Conservation (phyloP, 1,140 invertebrate species). For the Diabrotica undecimpunctata region DNA sequence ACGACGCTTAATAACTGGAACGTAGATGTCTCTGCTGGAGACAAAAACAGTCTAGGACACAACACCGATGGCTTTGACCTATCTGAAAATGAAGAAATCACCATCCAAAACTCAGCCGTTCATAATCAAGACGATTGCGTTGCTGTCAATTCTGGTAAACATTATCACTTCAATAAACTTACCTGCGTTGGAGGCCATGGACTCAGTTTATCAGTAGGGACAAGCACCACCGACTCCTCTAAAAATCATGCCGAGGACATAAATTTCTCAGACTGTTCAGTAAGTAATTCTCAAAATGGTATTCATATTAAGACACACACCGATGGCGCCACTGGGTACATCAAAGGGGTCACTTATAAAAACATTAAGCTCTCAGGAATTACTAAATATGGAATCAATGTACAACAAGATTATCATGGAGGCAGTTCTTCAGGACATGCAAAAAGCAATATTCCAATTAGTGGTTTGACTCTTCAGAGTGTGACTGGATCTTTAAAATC, state of each 20-base stretch:
- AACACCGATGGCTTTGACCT: conserved; percentile 29
- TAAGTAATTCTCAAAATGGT: conserved; percentile 23
- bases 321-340: conserved; percentile 19
- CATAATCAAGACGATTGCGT: conserved; percentile 29
- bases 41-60: conserved; percentile 11
- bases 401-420: conserved; percentile 25
- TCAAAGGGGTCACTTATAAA: conserved; percentile 21
- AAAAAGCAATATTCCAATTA: conserved; percentile 23
- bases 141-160: conserved; percentile 21
- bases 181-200: conserved; percentile 26
- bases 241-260: conserved; percentile 18
- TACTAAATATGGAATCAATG: conserved; percentile 21
- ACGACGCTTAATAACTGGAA: conserved; percentile 8
- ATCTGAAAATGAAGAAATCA: conserved; percentile 12
- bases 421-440: conserved; percentile 14
- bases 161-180: conserved; percentile 19
- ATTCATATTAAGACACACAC: conserved; percentile 28
- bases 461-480: conserved; percentile 15
- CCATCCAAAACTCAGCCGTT: conserved; percentile 17
- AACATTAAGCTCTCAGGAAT: conserved; percentile 23
- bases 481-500: conserved; percentile 13
- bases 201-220: conserved; percentile 24
- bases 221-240: conserved; percentile 7
- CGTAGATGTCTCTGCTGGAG: conserved; percentile 20
- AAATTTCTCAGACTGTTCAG: conserved; percentile 19